phyloP scores from a whole-genome alignment of 2,113 vertebrate genomes.

The Rhynchomys soricoides region DNA sequence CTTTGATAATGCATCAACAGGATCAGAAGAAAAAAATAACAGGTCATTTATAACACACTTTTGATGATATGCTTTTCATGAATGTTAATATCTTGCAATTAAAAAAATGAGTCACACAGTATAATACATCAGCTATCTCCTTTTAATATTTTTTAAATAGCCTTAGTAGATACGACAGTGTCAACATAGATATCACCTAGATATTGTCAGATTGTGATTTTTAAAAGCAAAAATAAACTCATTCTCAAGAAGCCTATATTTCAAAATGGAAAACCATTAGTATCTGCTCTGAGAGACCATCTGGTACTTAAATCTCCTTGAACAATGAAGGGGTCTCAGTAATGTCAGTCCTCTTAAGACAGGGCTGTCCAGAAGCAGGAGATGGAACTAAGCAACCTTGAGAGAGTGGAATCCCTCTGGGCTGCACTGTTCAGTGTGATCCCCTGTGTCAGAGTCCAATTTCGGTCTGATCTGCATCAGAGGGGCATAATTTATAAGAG shows the following conservation, averaged over 20 bases:
- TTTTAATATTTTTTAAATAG: background rate
- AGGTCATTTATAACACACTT: background rate
- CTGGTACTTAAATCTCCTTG: constrained; percentile 49
- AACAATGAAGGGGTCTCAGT: constrained; percentile 28
- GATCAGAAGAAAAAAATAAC: background rate
- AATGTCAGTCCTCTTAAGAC: constrained; percentile 58
- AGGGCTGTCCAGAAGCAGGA: constrained; percentile 16
- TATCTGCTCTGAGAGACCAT: constrained; percentile 8
- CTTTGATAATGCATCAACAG: background rate
- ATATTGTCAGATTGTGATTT: constrained; percentile 16
- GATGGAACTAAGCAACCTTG: constrained; percentile 34
- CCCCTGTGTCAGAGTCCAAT: background rate
- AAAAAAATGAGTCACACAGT: constrained; percentile 17
- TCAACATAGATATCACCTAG: constrained; percentile 14
- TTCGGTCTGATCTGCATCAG: constrained; percentile 65
- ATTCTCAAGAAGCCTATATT: constrained; percentile 33
- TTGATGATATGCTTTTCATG: background rate
- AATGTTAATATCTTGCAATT: background rate
- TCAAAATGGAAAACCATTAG: constrained; percentile 44
- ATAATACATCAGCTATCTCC: background rate
- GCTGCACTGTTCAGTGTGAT: constrained; percentile 27
- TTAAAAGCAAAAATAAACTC: constrained; percentile 61
- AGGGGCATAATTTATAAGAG: constrained; percentile 60
- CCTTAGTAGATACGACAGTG: background rate
- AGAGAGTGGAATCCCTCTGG: constrained; percentile 56